Evolutionary conservation across 2,797 vertebrate genomes (phyloP).

Genomic region (Mormyrops attenuatus): DNA sequence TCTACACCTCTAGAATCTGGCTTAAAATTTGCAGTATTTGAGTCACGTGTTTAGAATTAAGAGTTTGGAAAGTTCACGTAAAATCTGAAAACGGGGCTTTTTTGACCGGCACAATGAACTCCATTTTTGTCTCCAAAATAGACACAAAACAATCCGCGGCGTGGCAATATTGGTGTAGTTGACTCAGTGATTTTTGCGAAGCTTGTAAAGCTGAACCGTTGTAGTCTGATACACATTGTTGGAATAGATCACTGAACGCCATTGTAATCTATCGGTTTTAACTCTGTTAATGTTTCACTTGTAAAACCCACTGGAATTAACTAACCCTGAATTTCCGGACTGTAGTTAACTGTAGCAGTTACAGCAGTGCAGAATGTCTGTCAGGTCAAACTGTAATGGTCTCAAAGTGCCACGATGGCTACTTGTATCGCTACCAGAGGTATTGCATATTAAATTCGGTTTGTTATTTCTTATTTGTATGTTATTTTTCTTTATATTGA

Average conservation of each 20-base stretch:
- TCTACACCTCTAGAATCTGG: neutral
- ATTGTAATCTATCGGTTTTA: neutral
- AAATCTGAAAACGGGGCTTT: neutral
- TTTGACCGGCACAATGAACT: neutral
- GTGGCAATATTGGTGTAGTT: neutral
- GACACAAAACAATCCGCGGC: neutral
- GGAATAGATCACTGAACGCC: neutral
- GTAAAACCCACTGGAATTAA: neutral
- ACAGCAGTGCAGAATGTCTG: neutral
- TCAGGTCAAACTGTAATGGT: neutral
- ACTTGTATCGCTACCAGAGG: neutral
- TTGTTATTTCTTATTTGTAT: neutral
- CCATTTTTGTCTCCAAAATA: neutral
- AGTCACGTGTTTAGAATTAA: neutral
- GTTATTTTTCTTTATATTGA: neutral
- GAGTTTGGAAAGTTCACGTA: neutral
- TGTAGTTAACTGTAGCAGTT: neutral
- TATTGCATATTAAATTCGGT: neutral
- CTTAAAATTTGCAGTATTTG: neutral
- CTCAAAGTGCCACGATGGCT: neutral
- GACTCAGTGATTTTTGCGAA: neutral
- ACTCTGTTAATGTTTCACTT: neutral
- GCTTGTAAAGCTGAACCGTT: neutral
- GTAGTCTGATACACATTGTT: neutral
- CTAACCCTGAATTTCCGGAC: neutral